A percentile compares a stretch with the other conserved stretches of the same genome.
phyloP scores from a whole-genome alignment of 2,113 vertebrate species.

The Daboia siamensis region DNA sequence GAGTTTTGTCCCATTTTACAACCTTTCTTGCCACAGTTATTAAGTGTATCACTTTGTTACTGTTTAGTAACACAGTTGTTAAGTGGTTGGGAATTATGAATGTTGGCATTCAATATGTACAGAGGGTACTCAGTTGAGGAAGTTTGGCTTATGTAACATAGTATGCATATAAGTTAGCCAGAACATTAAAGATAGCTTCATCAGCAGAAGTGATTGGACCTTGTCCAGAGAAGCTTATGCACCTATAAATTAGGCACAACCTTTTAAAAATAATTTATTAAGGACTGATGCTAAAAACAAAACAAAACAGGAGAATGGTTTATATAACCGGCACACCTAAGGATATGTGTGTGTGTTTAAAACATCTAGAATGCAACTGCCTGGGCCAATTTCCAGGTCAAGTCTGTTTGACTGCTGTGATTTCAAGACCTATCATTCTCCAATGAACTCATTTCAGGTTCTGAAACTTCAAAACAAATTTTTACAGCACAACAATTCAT shows the following conservation, averaged over 20 bases:
- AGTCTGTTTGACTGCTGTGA: not conserved
- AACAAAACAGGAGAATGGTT: not conserved
- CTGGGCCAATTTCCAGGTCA: conserved; percentile 21
- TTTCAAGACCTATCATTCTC: not conserved
- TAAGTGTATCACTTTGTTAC: not conserved
- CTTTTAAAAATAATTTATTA: not conserved
- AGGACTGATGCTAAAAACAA: not conserved
- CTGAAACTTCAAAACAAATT: conserved; percentile 38
- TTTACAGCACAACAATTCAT: conserved; percentile 45
- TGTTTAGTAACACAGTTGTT: not conserved
- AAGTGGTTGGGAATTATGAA: not conserved
- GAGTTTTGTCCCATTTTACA: not conserved
- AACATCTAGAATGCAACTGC: not conserved
- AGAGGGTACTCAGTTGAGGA: not conserved
- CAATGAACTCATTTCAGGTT: conserved; percentile 8
- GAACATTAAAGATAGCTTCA: not conserved
- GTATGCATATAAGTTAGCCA: not conserved
- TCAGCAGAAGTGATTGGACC: not conserved
- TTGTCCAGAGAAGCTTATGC: not conserved
- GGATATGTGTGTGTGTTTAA: not conserved
- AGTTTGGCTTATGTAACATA: not conserved
- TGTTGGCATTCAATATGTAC: not conserved
- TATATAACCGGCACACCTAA: not conserved
- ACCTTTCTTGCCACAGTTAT: not conserved
- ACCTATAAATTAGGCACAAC: not conserved